Base-by-base conservation (phyloP, 2,888 invertebrate species). In the Creontiades dilutus region DNA sequence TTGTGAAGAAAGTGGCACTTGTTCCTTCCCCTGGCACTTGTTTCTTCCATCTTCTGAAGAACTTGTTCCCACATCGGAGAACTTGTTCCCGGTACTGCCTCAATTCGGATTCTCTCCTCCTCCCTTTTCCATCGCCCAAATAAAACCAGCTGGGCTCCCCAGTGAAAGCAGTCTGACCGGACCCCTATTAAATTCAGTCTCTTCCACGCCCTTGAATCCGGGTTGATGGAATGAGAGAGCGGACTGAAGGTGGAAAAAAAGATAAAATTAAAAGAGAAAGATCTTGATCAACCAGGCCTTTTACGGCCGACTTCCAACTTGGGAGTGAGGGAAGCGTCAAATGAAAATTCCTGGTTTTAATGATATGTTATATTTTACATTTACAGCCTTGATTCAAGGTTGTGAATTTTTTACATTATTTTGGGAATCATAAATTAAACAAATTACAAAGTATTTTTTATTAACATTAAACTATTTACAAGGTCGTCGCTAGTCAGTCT, bases 391-490 rank as follows among this genome's bases (percentile, higher is more conserved):
- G 82, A 82, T 82, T 82, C 82, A 82, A 82, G 82, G 82, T 52
- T 82, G 82, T 7, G 37, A 4, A 7, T 82, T 82, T 81, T 52
- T 52, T 27, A 82, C 82, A 82, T 52, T 78, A 16, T 78, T 82
- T 82, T 27, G 55, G 82, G 61, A 85, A 57, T 85, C 48, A 85
- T 76, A 87, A 86, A 87, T 76, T 76, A 82, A 81, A 28, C 55
- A 37, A 28, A n/a, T 90, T 90, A 84, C 37, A 90, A 90, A 85
- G 75, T 85, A 89, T 80, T 88, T 76, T 86, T 90, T 88, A 90
- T 90, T 90, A 90, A 87, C 90, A 90, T 81, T 90, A 88, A 61
- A 88, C 81, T 90, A 90, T 90, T 87, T 90, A 90, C 90, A 90
- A 82, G 57, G 55, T 86, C 86, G 85, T 68, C 57, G 23, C 81